phyloP scores from a whole-genome alignment of 2,797 vertebrate genomes.

The Falco berigora region DNA sequence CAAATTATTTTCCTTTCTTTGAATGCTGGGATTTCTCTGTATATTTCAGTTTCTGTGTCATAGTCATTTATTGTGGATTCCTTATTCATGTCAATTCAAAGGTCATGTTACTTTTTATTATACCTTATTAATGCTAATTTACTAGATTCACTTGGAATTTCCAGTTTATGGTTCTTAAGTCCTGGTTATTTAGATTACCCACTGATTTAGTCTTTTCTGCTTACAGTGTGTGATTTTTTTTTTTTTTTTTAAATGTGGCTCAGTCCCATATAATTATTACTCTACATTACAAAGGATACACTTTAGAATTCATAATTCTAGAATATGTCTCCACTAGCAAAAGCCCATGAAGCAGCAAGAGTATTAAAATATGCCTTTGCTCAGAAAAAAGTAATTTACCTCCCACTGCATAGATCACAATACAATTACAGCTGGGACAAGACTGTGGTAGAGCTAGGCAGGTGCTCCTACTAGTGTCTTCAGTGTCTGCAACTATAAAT shows the following conservation, averaged over 20 bases:
- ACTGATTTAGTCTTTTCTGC: conserved; percentile 3
- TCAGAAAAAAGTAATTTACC: not conserved
- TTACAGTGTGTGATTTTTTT: not conserved
- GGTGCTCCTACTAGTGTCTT: not conserved
- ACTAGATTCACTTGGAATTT: not conserved
- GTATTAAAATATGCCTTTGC: not conserved
- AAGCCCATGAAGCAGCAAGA: not conserved
- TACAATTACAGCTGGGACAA: not conserved
- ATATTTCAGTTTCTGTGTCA: not conserved
- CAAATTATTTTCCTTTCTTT: not conserved
- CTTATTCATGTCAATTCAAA: not conserved
- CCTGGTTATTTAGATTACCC: not conserved
- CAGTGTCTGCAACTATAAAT: not conserved
- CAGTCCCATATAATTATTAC: not conserved
- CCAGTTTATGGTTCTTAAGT: not conserved
- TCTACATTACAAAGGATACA: not conserved
- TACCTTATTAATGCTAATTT: not conserved
- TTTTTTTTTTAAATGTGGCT: not conserved
- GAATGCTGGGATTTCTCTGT: not conserved
- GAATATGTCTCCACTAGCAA: not conserved
- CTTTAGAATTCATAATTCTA: not conserved
- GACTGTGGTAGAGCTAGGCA: not conserved
- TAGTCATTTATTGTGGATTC: not conserved
- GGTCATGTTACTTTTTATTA: not conserved
- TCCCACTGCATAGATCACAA: not conserved